Evolutionary conservation across 2,797 vertebrate genomes (phyloP).

Genomic region (Sebastes hopkinsi): DNA sequence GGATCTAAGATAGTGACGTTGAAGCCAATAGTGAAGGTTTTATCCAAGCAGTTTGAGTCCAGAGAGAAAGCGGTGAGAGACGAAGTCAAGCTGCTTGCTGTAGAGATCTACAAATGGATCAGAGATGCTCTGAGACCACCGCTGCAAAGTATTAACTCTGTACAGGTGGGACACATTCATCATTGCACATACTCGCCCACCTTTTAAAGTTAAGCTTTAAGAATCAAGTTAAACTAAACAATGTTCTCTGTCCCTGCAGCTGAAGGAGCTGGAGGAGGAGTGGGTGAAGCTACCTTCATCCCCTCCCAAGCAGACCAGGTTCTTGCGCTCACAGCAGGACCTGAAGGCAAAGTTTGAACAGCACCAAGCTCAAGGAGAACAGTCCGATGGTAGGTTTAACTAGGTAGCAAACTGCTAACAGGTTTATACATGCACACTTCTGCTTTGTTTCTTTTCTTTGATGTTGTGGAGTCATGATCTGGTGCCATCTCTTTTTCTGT

Average conservation of each 20-base stretch:
- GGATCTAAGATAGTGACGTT: constrained; percentile 96
- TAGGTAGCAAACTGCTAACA: not conserved
- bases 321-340: constrained; percentile 96
- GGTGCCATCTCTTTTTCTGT: not conserved
- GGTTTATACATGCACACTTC: not conserved
- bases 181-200: not conserved
- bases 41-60: constrained; percentile 98
- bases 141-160: constrained; percentile 93
- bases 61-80: constrained; percentile 97
- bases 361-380: constrained; percentile 88
- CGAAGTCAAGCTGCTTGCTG: constrained; percentile 93
- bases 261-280: constrained; percentile 98
- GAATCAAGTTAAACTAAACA: not conserved
- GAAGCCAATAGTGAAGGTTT: constrained; percentile 96
- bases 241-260: constrained; percentile 71
- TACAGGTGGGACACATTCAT: constrained; percentile 86
- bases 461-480: not conserved
- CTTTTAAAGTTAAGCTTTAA: not conserved
- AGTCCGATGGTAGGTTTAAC: constrained; percentile 84
- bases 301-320: constrained; percentile 91
- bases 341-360: constrained; percentile 95
- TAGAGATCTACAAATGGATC: constrained; percentile 98
- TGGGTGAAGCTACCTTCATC: constrained; percentile 91
- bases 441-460: not conserved
- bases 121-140: constrained; percentile 92